Evolutionary conservation across 2,113 vertebrate species (phyloP).

Genomic region (Empidonax alnorum): DNA sequence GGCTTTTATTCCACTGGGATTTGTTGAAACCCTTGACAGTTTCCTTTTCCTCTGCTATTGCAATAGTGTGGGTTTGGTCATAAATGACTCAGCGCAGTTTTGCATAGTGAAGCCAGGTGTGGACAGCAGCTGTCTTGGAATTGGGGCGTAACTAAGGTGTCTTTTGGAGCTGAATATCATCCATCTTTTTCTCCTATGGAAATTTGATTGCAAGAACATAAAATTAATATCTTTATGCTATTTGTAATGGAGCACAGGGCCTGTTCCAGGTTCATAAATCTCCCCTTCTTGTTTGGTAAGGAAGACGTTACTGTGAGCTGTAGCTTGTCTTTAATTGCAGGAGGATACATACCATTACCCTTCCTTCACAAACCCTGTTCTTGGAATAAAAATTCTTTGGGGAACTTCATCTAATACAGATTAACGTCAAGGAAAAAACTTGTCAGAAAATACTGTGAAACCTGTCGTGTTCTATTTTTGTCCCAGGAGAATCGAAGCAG

Average conservation of each 20-base stretch:
- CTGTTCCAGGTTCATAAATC: neutral
- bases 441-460: neutral
- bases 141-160: neutral
- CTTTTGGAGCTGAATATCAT: neutral
- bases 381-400: neutral
- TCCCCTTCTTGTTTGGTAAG: neutral
- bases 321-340: neutral
- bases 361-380: rapidly evolving
- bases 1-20: neutral
- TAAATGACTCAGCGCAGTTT: neutral
- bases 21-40: neutral
- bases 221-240: neutral
- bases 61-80: neutral
- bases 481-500: neutral
- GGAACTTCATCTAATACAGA: neutral
- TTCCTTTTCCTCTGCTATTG: neutral
- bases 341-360: neutral
- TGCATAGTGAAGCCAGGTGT: neutral
- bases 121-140: neutral
- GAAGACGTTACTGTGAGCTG: neutral
- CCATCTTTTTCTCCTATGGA: neutral
- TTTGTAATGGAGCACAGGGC: neutral
- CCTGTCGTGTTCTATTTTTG: neutral
- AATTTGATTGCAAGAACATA: neutral
- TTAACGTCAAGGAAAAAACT: neutral